Base-by-base conservation (phyloP, 2,113 vertebrate species). In the Lota lota region DNA sequence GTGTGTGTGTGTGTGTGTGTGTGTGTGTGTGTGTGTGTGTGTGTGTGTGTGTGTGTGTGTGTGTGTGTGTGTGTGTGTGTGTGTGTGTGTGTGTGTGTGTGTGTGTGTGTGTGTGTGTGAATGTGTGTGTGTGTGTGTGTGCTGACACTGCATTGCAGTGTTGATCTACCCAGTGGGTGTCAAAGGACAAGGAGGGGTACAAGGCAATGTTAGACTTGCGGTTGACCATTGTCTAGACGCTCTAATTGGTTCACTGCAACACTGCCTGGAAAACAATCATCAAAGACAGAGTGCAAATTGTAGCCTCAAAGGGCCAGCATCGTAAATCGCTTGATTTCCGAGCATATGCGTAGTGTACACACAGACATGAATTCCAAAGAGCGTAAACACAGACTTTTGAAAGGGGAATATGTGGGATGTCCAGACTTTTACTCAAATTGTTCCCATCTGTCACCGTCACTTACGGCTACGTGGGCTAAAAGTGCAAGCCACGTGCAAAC, bases 171-270 rank as follows among this genome's bases (percentile, higher is more conserved):
- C 73, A 24, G 53, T 59, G 40, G 40, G 40, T 5, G 40, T 65
- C 36, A 21, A 67, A 67, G 76, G 54, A 54, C 51, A 72, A 79
- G 10, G 40, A 47, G 40, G 40, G 12, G 40, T 14, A 65, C 17
- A 33, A 40, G 62, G 78, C 68, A 4, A 20, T 20, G 63, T 70
- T 5, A 22, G 8, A 10, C 8, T 65, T 72, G 76, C 60, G 74
- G 76, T 58, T 3, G 54, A 3, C 19, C 68, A 47, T 33, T 11
- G 78, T 82, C 78, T 83, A 80, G 74, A 80, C 84, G 24, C 0
- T 61, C 67, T 83, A 70, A 83, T 70, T 69, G 72, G 24, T 69
- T 75, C 51, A 69, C 71, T 79, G 68, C 24, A 59, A 63, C 21
- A 40, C 62, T 28, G 22, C 80, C 40, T 47, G 40, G n/a, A 81